A percentile compares a stretch with the other conserved stretches of the same genome.
Conservation (phyloP, 2,113 vertebrate species). For the Nanorana parkeri region DNA sequence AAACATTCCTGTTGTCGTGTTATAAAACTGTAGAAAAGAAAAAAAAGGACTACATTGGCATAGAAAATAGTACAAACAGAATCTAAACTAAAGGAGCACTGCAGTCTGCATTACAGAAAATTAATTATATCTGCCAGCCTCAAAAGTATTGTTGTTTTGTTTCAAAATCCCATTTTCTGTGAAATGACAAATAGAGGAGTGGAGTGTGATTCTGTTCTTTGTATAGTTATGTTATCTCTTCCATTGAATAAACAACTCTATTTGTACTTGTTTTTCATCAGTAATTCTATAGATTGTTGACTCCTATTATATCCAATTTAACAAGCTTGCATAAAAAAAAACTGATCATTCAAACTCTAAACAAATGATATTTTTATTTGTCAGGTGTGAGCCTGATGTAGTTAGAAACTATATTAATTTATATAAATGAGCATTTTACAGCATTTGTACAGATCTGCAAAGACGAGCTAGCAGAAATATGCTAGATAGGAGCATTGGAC, state of each 20-base stretch:
- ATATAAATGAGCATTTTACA: conserved; percentile 3
- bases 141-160: background rate
- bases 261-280: conserved; percentile 14
- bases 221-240: conserved; percentile 19
- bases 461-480: background rate
- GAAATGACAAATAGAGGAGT: background rate
- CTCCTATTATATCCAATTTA: conserved; percentile 2
- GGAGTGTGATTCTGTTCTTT: background rate
- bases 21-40: too few relatives aligned
- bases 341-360: conserved; percentile 5
- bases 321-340: background rate
- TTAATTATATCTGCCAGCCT: background rate
- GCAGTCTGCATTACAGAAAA: background rate
- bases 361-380: conserved; percentile 38
- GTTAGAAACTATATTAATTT: conserved; percentile 32
- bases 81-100: background rate
- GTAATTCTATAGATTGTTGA: conserved; percentile 25
- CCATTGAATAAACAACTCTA: conserved; percentile 8
- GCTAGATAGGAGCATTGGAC: too few relatives aligned
- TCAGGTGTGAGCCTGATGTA: background rate
- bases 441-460: conserved; percentile 6
- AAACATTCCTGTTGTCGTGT: too few relatives aligned
- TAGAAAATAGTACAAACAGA: background rate
- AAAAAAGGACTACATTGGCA: background rate
- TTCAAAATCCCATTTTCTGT: background rate